Evolutionary conservation across 2,888 invertebrate genomes (phyloP).

Genomic region (Pogonocherus hispidulus): DNA sequence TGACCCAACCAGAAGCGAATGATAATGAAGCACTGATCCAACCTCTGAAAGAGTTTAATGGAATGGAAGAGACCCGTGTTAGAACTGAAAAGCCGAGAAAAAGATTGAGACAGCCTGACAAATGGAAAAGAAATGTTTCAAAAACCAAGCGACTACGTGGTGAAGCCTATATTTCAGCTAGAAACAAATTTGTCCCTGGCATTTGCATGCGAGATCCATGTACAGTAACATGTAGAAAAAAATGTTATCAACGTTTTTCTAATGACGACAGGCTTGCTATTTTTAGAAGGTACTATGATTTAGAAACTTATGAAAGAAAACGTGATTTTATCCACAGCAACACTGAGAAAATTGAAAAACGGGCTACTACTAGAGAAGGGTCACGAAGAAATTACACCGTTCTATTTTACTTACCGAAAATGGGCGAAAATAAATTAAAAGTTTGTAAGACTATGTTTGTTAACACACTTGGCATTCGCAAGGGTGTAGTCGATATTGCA

Average conservation of each 20-base stretch:
- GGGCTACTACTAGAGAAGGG: background rate
- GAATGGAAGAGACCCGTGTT: too few species aligned
- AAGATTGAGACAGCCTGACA: background rate
- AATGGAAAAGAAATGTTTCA: slow-evolving; percentile 5
- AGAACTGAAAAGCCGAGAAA: background rate
- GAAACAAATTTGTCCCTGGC: background rate
- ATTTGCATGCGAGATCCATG: background rate
- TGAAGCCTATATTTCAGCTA: slow-evolving; percentile 17
- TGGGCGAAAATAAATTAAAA: slow-evolving; percentile 20
- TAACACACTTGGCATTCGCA: slow-evolving; percentile 38
- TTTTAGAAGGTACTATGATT: background rate
- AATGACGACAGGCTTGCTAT: background rate
- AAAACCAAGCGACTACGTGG: background rate
- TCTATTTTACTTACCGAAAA: too few species aligned
- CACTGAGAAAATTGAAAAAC: slow-evolving; percentile 7
- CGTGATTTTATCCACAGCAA: slow-evolving; percentile 11
- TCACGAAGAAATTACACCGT: background rate
- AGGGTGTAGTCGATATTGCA: slow-evolving; percentile 43
- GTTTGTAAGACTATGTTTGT: slow-evolving; percentile 43
- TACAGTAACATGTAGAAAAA: background rate
- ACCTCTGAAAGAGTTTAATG: too few species aligned
- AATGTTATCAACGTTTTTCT: background rate
- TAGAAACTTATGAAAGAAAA: slow-evolving; percentile 1
- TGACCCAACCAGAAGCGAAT: too few species aligned
- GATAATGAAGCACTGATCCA: too few species aligned